Base-by-base conservation (phyloP, 2,797 vertebrate genomes). In the Coracias cyanogaster region DNA sequence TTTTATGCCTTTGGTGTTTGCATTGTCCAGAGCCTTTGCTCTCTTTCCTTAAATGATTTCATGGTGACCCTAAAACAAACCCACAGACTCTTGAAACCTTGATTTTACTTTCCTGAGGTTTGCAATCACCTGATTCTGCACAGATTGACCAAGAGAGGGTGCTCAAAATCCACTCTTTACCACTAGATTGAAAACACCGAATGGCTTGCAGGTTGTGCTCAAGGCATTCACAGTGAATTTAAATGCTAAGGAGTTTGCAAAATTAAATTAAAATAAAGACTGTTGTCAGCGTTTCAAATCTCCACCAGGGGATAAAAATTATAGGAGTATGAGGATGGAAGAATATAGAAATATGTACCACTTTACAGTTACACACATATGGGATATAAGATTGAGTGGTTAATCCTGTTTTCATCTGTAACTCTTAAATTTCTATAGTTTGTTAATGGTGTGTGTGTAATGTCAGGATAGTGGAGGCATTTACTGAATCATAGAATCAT, bases 101-200 rank as follows among this genome's bases (percentile, higher is more conserved):
- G 15, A 17, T 43, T 79, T 51, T 49, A 45, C 54, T 39, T 71
- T 71, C 62, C 62, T 49, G 61, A 67, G 31, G 57, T 69, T 94
- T 84, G 20, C 19, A 18, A 1, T 61, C 25, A 16, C 12, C 57
- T 48, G 35, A 37, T 90, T 89, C 80, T 95, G 49, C 70, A 28
- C 6, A 5, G 18, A 52, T 54, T 90, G 76, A 65, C 95, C 93
- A 76, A 78, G 72, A 97, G 96, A 73, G 93, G 92, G 89, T 54
- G 69, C 95, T 92, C 89, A 93, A 83, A 94, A 96, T 62, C 78
- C 35, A 11, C 82, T 82, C 16, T 70, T 95, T 48, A 49, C 25
- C 7, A 11, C 33, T 74, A 29, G n/a, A 26, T 24, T 29, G 43
- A 28, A 70, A 83, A 58, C n/a, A 18, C 19, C 58, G 25, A 25